phyloP scores from a whole-genome alignment of 1,140 invertebrate genomes.

The Myzus persicae region DNA sequence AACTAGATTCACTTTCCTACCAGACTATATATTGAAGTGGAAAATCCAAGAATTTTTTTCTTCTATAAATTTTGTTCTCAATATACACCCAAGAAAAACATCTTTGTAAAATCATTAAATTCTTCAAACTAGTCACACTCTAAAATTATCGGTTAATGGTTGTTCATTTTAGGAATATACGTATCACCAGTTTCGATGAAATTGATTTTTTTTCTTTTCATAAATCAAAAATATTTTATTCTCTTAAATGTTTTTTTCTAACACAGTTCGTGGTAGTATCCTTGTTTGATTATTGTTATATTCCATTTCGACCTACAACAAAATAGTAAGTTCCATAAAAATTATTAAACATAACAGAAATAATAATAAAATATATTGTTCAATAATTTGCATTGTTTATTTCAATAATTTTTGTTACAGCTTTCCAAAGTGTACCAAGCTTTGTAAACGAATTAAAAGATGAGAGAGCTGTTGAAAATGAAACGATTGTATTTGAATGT shows the following conservation, averaged over 20 bases:
- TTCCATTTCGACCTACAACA: background rate
- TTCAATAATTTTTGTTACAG: constrained; percentile 23
- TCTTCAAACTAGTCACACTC: too few relatives aligned
- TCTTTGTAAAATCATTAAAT: too few relatives aligned
- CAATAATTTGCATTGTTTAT: background rate
- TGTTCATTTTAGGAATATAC: background rate
- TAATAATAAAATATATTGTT: background rate
- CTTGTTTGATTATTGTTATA: background rate
- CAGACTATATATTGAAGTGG: too few relatives aligned
- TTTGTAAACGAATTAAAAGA: constrained; percentile 83
- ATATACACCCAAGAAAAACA: too few relatives aligned
- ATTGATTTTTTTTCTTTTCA: background rate
- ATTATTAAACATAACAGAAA: background rate
- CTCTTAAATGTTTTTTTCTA: background rate
- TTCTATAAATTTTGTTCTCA: too few relatives aligned
- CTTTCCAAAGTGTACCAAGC: constrained; percentile 67
- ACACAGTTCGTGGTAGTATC: background rate
- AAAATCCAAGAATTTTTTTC: too few relatives aligned
- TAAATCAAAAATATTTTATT: background rate
- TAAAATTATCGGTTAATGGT: too few relatives aligned
- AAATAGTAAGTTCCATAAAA: background rate
- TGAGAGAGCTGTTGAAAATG: constrained; percentile 76
- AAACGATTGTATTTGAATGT: constrained; percentile 79
- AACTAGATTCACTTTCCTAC: too few relatives aligned
- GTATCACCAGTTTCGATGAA: too few relatives aligned